Evolutionary conservation across 2,113 vertebrate genomes (phyloP).

Genomic region (Saccopteryx leptura): DNA sequence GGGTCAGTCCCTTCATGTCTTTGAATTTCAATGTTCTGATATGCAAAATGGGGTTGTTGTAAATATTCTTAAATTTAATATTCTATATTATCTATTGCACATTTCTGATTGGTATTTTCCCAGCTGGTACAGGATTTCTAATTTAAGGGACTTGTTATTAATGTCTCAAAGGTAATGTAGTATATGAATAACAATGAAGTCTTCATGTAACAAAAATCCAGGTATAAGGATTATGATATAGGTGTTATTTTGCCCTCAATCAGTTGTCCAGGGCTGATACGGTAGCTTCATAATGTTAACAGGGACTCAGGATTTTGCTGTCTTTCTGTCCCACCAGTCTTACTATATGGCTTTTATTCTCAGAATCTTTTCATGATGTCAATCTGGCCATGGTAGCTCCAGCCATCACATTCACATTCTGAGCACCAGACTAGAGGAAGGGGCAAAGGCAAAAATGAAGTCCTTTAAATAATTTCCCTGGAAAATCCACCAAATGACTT

Average conservation of each 20-base stretch:
- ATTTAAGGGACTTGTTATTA: constrained; percentile 7
- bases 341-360: neutral
- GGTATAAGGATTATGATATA: neutral
- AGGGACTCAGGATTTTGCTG: neutral
- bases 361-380: neutral
- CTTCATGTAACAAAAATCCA: neutral
- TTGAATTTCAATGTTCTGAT: constrained; percentile 47
- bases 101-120: constrained; percentile 13
- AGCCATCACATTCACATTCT: neutral
- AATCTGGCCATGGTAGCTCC: neutral
- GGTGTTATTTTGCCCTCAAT: neutral
- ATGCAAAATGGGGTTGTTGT: neutral
- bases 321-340: neutral
- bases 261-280: neutral
- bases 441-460: neutral
- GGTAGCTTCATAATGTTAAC: neutral
- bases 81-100: neutral
- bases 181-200: neutral
- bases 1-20: neutral
- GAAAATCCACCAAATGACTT: neutral
- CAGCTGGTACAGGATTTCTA: neutral
- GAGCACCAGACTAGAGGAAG: neutral
- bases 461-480: neutral
- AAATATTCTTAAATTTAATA: constrained; percentile 4
- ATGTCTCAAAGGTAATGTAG: neutral